Conservation (phyloP, 2,888 invertebrate genomes). For the Aleiodes alternator region DNA sequence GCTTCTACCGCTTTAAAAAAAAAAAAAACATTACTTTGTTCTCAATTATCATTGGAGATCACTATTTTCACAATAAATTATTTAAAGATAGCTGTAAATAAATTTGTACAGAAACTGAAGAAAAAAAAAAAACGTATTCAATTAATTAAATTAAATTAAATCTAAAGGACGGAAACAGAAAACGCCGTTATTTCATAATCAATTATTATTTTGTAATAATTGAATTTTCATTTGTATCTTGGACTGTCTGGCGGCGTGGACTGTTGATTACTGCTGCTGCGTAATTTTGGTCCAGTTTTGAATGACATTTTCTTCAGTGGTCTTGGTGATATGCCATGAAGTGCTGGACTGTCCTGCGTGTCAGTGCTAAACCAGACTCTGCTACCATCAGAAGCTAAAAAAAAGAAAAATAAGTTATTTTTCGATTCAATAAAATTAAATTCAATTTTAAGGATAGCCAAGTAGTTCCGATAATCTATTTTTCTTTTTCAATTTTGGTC, state of each 20-base stretch:
- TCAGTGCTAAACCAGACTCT: slow-evolving; percentile 78
- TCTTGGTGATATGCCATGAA: slow-evolving; percentile 81
- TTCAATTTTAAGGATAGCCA: no score
- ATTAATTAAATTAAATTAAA: slow-evolving; percentile 65
- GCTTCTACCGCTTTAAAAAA: no score
- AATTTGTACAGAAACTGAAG: slow-evolving; percentile 21
- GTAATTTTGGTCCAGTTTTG: slow-evolving; percentile 78
- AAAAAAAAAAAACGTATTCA: not conserved
- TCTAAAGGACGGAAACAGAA: slow-evolving; percentile 74
- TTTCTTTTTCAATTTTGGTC: no score
- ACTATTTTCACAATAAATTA: slow-evolving; percentile 24
- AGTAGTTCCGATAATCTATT: no score
- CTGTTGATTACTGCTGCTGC: slow-evolving; percentile 63
- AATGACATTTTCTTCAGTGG: slow-evolving; percentile 83
- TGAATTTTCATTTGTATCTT: slow-evolving; percentile 68
- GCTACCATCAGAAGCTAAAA: slow-evolving; percentile 71
- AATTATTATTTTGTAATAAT: slow-evolving; percentile 40
- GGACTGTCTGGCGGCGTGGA: slow-evolving; percentile 74
- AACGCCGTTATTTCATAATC: slow-evolving; percentile 57
- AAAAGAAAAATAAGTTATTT: slow-evolving; percentile 55
- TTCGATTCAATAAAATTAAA: slow-evolving; percentile 30
- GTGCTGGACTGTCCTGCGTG: slow-evolving; percentile 69
- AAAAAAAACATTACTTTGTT: no score
- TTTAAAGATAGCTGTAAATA: slow-evolving; percentile 13
- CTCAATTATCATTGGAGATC: no score